phyloP scores from a whole-genome alignment of 2,888 invertebrate genomes.

The Lepidochitona cinerea region DNA sequence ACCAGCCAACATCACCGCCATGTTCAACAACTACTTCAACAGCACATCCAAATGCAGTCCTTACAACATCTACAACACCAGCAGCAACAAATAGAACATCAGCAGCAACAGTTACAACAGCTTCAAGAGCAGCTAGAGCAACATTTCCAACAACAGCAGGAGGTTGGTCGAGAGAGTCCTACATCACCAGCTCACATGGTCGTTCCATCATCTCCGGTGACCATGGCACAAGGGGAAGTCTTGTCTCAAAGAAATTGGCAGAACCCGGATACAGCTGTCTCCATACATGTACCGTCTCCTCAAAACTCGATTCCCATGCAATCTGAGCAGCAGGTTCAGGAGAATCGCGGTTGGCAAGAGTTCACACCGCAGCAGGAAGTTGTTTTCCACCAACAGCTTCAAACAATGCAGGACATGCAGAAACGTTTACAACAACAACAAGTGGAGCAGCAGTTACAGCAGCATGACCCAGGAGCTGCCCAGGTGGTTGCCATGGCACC shows the following conservation, averaged over 20 bases:
- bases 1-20: slow-evolving; percentile 28
- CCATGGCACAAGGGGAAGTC: background rate
- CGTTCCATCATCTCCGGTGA: background rate
- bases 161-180: background rate
- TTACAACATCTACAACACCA: slow-evolving; percentile 22
- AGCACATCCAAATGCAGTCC: slow-evolving; percentile 36
- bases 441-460: slow-evolving; percentile 7
- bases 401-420: slow-evolving; percentile 41
- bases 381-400: slow-evolving; percentile 44
- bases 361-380: slow-evolving; percentile 28
- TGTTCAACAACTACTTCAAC: slow-evolving; percentile 32
- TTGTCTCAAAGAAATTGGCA: background rate
- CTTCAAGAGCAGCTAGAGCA: slow-evolving; percentile 25
- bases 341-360: slow-evolving; percentile 6
- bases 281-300: background rate
- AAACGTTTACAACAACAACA: slow-evolving; percentile 41
- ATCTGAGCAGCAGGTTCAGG: slow-evolving; percentile 8
- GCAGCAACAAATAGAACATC: slow-evolving; percentile 29
- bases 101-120: slow-evolving; percentile 19
- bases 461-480: background rate
- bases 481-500: background rate
- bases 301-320: background rate
- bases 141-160: slow-evolving; percentile 26
- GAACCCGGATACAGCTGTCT: background rate
- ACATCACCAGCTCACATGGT: background rate